Percentiles rank a stretch among this genome's conserved stretches.
Conservation (phyloP, 1,140 invertebrate genomes). For the Euschistus heros region DNA sequence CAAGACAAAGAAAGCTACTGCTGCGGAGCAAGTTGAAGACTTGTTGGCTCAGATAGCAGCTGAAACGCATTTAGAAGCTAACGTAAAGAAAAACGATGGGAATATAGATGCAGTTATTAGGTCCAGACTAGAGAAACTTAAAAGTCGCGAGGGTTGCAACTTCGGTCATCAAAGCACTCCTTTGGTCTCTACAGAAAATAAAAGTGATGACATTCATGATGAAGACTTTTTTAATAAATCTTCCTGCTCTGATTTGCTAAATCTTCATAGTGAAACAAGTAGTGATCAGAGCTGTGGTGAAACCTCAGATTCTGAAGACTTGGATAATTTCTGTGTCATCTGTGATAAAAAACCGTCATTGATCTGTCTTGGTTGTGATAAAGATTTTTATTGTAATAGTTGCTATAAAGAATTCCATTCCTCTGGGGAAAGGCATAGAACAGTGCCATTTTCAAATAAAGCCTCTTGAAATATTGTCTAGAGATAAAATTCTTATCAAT, state of each 20-base stretch:
- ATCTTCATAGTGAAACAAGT: not conserved
- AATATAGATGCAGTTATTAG: too few species aligned
- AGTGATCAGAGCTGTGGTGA: not conserved
- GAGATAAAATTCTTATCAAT: not conserved
- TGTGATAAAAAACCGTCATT: conserved; percentile 11
- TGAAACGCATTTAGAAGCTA: too few species aligned
- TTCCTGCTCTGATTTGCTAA: not conserved
- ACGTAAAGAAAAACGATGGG: too few species aligned
- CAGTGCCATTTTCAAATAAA: conserved; percentile 5
- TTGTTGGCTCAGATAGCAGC: too few species aligned
- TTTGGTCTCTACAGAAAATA: too few species aligned
- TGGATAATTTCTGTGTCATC: conserved; percentile 1
- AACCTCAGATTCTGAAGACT: not conserved
- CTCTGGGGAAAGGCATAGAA: not conserved
- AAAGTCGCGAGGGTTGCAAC: too few species aligned
- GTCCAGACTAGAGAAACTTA: too few species aligned
- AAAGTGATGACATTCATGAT: not conserved
- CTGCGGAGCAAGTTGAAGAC: too few species aligned
- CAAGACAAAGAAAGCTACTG: too few species aligned
- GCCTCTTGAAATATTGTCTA: not conserved
- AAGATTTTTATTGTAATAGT: conserved; percentile 13
- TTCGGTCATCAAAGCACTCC: too few species aligned
- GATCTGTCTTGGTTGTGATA: conserved; percentile 12
- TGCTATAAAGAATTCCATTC: conserved; percentile 7
- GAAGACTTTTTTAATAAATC: not conserved